Evolutionary conservation across 2,888 invertebrate genomes (phyloP).

Genomic region (Acanthosepion pharaonis): DNA sequence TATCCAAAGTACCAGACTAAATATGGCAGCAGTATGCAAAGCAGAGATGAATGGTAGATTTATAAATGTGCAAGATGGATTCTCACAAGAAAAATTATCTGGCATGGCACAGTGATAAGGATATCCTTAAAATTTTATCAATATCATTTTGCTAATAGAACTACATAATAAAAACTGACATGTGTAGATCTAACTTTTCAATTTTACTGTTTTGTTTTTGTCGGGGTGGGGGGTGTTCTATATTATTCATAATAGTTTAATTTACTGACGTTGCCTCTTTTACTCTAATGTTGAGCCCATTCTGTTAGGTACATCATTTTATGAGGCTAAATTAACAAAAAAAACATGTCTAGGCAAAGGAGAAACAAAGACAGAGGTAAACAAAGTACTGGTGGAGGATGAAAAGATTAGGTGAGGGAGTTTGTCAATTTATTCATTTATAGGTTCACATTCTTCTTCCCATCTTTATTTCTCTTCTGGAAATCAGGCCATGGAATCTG

Average conservation of each 20-base stretch:
- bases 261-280: not conserved
- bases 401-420: not conserved
- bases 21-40: no score
- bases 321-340: not conserved
- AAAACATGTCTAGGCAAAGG: not conserved
- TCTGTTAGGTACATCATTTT: constrained; percentile 33
- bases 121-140: no score
- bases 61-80: no score
- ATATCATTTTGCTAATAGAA: no score
- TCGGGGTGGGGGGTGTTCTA: no score
- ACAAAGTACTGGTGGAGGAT: not conserved
- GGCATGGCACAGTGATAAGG: no score
- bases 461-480: not conserved
- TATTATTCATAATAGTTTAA: not conserved
- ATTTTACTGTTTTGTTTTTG: no score
- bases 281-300: not conserved
- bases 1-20: no score
- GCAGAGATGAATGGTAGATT: no score
- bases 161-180: no score
- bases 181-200: no score
- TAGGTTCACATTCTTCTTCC: not conserved
- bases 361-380: not conserved
- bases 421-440: constrained; percentile 33
- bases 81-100: no score
- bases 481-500: constrained; percentile 9